Evolutionary conservation across 2,888 invertebrate genomes (phyloP), one percentile per base, ranked within the genome.

Genomic region (Agriopis marginaria): DNA sequence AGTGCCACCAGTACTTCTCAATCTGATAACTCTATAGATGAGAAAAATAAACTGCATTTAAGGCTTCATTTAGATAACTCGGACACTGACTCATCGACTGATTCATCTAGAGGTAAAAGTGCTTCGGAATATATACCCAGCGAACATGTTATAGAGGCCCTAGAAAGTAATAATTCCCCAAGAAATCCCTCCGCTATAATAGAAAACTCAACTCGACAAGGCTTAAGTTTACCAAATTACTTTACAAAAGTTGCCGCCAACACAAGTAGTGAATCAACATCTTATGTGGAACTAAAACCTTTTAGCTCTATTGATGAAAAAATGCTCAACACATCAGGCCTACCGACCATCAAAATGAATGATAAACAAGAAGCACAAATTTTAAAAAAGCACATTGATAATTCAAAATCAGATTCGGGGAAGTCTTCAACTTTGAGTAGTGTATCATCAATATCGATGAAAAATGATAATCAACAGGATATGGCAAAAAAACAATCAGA

Each of bases 1-100:
- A 89, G 86, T 77, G 82, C 85, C 66, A 86, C 89, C 45, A 92
- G 90, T 78, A 88, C 88, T 70, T 88, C 93, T 14, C 89, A 89
- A n/a, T 93, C 92, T 3, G 94, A 94, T 65, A 91, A 89, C 76
- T 93, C 93, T 12, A 90, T 89, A 4, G 93, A 93, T 84, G 94
- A 93, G 74, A 93, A 91, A 80, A 92, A 91, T 74, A 92, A 91
- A 82, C 75, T 93, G 23, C 91, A 92, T 69, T 77, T 93, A 63
- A 81, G 90, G 68, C 77, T 94, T 56, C 90, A 89, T 53, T 78
- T 93, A 67, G 92, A 94, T 70, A 90, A 93, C 71, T 94, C 93
- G 0, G 94, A 94, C 66, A 94, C 93, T 9, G 94, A 94, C 65
- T 92, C 93, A n/a, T 93, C 94, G 4, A 91, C 89, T 79, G 93